Evolutionary conservation across 2,797 vertebrate genomes (phyloP), one percentile per base, ranked within the genome.

Genomic region (Sebastes matsubarae): DNA sequence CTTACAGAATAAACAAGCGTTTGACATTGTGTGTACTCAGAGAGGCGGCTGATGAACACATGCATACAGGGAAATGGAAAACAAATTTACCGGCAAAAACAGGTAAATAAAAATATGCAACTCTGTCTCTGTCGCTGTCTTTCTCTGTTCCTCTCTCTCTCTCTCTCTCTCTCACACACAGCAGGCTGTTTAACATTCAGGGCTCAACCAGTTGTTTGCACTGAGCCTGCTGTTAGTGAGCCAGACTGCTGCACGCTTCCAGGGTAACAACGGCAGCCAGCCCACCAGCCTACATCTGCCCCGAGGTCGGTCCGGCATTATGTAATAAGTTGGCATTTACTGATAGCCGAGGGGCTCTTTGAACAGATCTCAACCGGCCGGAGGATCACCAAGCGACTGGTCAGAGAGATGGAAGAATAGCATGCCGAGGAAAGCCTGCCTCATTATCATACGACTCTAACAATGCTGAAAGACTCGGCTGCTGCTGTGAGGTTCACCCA

Each of bases 241-340:
- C 69, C 72, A 59, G 55, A 20, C 52, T 46, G 68, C 58, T 32
- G 63, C 77, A 68, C 6, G 34, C 79, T 60, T 72, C 42, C 71
- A 58, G 60, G 57, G 64, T 32, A 73, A 60, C 32, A 82, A 78
- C 50, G 65, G 38, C 29, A 55, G 29, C 30, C 72, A 60, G 57
- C 52, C 38, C 50, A 4, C 25, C 9, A 7, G 70, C 70, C 60
- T 27, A 36, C 52, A 69, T 68, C 68, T 30, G 72, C 46, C 84
- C 80, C 29, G 10, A 34, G 60, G 58, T 68, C 60, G 42, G 42
- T 65, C 38, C 60, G 22, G 29, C 14, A 6, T 86, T 86, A 79
- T 69, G 63, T 59, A 77, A 85, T 61, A 63, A 32, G 61, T 34
- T 86, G 68, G 77, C 80, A 77, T 78, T 85, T 27, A 77, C 36